These are phyloP conservation scores for Chouioia cunea DNA, from an alignment of 2,888 invertebrate genomes.

Conservation along the genomic window DNA sequence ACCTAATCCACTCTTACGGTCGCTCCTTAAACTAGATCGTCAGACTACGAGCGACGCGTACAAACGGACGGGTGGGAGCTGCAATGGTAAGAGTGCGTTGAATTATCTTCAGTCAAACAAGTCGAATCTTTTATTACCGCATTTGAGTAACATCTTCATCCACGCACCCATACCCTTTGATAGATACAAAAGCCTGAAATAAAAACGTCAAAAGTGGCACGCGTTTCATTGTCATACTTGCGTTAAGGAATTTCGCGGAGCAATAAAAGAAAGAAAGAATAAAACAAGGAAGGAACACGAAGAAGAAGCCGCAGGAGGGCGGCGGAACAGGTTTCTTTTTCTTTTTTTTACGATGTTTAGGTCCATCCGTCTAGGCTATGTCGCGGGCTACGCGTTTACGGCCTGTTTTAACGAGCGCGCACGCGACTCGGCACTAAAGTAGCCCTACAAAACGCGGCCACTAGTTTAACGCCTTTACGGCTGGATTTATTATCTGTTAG, in stretches of 20 bases:
- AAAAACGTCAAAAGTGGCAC: background rate
- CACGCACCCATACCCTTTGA: too few species aligned
- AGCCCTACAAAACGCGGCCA: conserved; percentile 67
- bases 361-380: conserved; percentile 37
- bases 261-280: too few species aligned
- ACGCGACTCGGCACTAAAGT: conserved; percentile 68
- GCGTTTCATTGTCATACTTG: background rate
- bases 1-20: conserved; percentile 63
- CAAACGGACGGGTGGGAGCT: too few species aligned
- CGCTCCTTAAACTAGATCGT: conserved; percentile 57
- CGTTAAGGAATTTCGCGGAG: too few species aligned
- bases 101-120: conserved; percentile 46
- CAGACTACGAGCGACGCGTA: too few species aligned
- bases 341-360: conserved; percentile 34
- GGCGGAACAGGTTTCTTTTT: conserved; percentile 44
- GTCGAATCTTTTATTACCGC: conserved; percentile 45
- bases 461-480: conserved; percentile 68
- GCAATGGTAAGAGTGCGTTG: conserved; percentile 50
- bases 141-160: conserved; percentile 8
- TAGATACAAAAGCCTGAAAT: too few species aligned
- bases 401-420: conserved; percentile 67
- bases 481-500: conserved; percentile 69
- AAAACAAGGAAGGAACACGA: too few species aligned
- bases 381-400: conserved; percentile 36
- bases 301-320: background rate